Conservation (phyloP, 2,113 vertebrate species). For the Centropus unirufus region DNA sequence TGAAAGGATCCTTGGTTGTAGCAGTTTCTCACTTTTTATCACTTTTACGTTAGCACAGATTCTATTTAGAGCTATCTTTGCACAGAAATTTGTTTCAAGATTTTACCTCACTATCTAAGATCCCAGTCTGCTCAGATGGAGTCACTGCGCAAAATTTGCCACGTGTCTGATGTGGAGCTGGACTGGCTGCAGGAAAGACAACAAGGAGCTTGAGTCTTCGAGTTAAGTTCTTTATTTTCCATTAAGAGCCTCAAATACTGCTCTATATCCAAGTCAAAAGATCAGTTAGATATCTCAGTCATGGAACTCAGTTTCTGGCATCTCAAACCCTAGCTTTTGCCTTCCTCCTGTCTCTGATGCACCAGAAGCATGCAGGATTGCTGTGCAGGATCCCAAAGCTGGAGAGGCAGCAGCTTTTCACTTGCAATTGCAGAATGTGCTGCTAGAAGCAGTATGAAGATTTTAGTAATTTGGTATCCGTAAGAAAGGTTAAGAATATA, state of each 20-base stretch:
- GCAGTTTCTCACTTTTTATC: neutral
- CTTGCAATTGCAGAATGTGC: neutral
- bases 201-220: neutral
- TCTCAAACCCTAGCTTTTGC: neutral
- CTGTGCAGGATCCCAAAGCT: neutral
- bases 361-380: neutral
- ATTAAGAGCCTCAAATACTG: neutral
- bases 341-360: neutral
- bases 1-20: neutral
- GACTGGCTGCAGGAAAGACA: neutral
- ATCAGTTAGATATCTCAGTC: neutral
- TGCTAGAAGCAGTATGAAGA: neutral
- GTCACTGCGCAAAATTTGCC: neutral
- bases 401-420: neutral
- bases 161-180: neutral
- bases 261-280: neutral
- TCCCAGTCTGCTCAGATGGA: neutral
- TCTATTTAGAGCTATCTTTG: neutral
- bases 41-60: neutral
- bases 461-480: neutral
- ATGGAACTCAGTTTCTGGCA: neutral
- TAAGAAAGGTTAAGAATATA: conserved; percentile 21
- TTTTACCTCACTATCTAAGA: neutral
- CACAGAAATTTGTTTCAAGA: neutral
- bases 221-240: neutral